Base-by-base conservation (phyloP, 2,888 invertebrate species). In the Amiota communis region DNA sequence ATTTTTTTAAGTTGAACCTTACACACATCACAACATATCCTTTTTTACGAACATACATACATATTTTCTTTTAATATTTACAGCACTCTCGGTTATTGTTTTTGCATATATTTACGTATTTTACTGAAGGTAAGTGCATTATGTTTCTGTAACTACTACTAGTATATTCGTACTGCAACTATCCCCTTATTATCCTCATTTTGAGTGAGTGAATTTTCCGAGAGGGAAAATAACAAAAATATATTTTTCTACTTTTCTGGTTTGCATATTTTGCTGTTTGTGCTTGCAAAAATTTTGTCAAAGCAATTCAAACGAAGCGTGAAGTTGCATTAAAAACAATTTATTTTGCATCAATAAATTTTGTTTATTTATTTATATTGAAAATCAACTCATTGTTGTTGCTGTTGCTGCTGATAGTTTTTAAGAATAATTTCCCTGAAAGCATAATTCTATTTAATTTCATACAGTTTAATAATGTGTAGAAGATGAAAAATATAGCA, bases 51-150 rank as follows among this genome's bases (percentile, higher is more conserved):
- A 36, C 6, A 36, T 75, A 73, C 36, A 6, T 4, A 36, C 6
- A 36, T 36, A 36, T 74, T 75, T 71, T 71, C 57, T 72, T 75
- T 74, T 72, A 75, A 77, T 75, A 77, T 77, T 71, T 74, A 75
- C 70, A 65, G 64, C 56, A 73, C 74, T 75, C 67, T 68, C 64
- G 73, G 72, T 61, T 77, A 75, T 77, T 77, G 59, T 77, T 73
- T 76, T 73, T 74, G 65, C 48, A 48, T 48, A 46, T 48, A 17
- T 17, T 23, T 59, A 59, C 23, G 17, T 59, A 15, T 4, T 59
- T 8, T 59, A 10, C 12, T 59, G 23, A 1, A 59, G 2, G 59
- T 10, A 59, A 12, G 23, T 56, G n/a, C 2, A 20, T 59, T 36
- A 36, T 36, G 9, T 59, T 59, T 59, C 10, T 59, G 59, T 20